phyloP scores from a whole-genome alignment of 2,797 vertebrate species.

The Macropus fuliginosus region DNA sequence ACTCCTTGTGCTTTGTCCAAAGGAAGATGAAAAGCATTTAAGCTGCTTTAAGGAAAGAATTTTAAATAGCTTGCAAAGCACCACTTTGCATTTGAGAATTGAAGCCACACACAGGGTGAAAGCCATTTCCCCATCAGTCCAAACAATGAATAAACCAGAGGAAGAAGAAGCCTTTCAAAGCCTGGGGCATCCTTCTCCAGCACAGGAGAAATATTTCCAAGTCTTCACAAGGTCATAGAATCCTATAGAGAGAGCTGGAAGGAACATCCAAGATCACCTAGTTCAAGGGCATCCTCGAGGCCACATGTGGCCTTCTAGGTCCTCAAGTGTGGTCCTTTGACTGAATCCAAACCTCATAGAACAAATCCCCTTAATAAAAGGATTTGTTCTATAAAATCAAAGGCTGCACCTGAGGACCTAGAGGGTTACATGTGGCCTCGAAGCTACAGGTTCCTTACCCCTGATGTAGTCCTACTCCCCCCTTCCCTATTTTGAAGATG shows the following conservation, averaged over 20 bases:
- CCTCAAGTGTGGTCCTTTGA: no score
- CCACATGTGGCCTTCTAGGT: no score
- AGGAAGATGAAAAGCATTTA: slow-evolving; percentile 35
- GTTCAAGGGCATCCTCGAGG: not conserved
- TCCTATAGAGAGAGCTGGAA: not conserved
- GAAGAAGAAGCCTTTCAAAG: not conserved
- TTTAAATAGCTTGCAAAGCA: slow-evolving; percentile 6
- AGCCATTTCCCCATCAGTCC: not conserved
- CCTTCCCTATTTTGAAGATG: not conserved
- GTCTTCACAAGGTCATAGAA: not conserved
- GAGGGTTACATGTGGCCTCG: no score
- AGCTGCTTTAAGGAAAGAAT: not conserved
- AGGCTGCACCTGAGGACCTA: no score
- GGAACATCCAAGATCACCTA: not conserved
- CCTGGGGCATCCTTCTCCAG: not conserved
- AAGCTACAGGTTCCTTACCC: no score
- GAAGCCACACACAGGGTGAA: not conserved
- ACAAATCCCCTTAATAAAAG: no score
- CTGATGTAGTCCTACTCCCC: not conserved
- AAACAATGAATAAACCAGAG: not conserved
- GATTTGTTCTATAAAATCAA: no score
- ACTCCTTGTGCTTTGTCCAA: not conserved
- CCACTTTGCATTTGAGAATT: not conserved
- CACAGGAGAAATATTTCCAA: not conserved
- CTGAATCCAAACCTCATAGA: no score